A percentile compares a stretch with the other conserved stretches of the same genome.
These are phyloP conservation scores for Bombyx huttoni DNA, from an alignment of 2,888 invertebrate genomes.

Conservation along the genomic window DNA sequence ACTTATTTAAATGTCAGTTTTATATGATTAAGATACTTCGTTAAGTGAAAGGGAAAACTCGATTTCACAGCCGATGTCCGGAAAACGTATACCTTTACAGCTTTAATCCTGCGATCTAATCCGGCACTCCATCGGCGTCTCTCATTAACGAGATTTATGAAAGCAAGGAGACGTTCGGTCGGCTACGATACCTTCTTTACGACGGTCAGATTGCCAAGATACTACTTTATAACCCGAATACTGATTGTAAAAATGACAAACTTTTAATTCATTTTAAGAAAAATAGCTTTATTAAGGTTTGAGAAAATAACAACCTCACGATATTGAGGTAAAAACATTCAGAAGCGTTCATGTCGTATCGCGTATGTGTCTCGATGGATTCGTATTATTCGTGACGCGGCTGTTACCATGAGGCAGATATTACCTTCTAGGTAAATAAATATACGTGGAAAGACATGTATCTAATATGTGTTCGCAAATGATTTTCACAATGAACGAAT, in stretches of 20 bases:
- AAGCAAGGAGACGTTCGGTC: conserved; percentile 50
- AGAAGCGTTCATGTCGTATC: too few species aligned
- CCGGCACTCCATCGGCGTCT: conserved; percentile 48
- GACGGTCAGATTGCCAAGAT: conserved; percentile 45
- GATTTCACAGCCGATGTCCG: conserved; percentile 16
- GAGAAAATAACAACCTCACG: too few species aligned
- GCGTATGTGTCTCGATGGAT: too few species aligned
- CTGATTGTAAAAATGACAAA: neutral
- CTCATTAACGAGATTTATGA: conserved; percentile 70
- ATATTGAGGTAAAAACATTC: too few species aligned
- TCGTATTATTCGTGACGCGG: too few species aligned
- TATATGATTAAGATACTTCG: neutral
- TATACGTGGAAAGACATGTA: too few species aligned
- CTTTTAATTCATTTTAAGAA: neutral
- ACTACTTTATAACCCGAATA: conserved; percentile 9
- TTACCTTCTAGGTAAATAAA: too few species aligned
- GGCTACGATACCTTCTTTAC: conserved; percentile 57
- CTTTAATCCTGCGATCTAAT: conserved; percentile 41
- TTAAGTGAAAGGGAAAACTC: conserved; percentile 15
- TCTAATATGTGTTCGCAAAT: too few species aligned
- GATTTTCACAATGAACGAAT: too few species aligned
- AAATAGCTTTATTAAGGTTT: too few species aligned
- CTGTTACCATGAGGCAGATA: too few species aligned
- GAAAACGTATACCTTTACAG: conserved; percentile 10
- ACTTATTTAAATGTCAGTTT: neutral